These are phyloP conservation scores for Ischnus inquisitorius DNA, from an alignment of 2,888 invertebrate species.

Conservation along the genomic window DNA sequence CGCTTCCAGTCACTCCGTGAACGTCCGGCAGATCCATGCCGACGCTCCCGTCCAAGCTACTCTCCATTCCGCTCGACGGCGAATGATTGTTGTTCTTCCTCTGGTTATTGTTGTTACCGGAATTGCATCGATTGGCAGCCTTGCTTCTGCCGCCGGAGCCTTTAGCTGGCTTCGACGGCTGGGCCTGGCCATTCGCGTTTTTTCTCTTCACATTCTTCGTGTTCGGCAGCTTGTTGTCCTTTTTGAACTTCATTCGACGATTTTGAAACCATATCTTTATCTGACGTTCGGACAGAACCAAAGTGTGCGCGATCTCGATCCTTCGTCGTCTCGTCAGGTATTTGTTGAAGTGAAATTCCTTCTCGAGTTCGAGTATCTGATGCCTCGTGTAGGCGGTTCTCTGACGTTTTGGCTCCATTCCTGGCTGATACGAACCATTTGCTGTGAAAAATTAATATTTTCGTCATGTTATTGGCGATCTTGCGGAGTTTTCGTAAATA, in stretches of 20 bases:
- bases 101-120: conserved; percentile 89
- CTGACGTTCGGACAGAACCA: conserved; percentile 96
- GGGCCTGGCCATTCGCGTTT: conserved; percentile 85
- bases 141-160: conserved; percentile 71
- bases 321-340: conserved; percentile 97
- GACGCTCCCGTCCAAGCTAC: conserved; percentile 81
- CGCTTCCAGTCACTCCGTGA: conserved; percentile 75
- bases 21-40: conserved; percentile 81
- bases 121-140: conserved; percentile 67
- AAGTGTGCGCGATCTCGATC: conserved; percentile 98
- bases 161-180: conserved; percentile 78
- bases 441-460: conserved; percentile 87
- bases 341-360: conserved; percentile 99
- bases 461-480: conserved; percentile 26
- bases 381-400: conserved; percentile 99
- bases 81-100: conserved; percentile 87
- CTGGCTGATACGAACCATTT: conserved; percentile 94
- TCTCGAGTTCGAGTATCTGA: conserved; percentile 98
- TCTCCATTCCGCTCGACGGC: conserved; percentile 82
- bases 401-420: conserved; percentile 98
- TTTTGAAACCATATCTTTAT: conserved; percentile 97
- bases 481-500: neutral
- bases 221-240: conserved; percentile 95
- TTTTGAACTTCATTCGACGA: conserved; percentile 94
- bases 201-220: conserved; percentile 91